A percentile compares a stretch with the other conserved stretches of the same genome.
These are phyloP conservation scores for Bos indicus DNA, from an alignment of 2,113 vertebrate genomes.

Conservation along the genomic window DNA sequence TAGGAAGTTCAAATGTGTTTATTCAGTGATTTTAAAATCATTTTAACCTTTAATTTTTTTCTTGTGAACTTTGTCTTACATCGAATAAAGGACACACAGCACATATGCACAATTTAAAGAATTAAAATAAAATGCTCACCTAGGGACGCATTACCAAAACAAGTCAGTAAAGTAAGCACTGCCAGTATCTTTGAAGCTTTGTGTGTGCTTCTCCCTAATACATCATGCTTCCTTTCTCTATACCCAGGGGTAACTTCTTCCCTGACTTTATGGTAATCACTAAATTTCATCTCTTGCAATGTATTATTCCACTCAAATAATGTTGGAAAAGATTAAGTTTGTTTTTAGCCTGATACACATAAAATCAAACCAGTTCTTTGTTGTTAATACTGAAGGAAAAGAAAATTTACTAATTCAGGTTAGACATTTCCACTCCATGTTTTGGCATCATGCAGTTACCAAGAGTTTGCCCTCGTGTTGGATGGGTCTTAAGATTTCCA, in stretches of 20 bases:
- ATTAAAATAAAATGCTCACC: not conserved
- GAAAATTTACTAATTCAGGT: not conserved
- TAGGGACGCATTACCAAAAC: not conserved
- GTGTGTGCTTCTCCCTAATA: fast-evolving
- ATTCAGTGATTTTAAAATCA: not conserved
- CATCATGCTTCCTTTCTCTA: not conserved
- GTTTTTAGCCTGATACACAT: not conserved
- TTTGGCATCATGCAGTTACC: not conserved
- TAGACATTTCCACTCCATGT: not conserved
- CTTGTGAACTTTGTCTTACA: not conserved
- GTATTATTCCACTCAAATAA: not conserved
- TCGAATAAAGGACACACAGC: not conserved
- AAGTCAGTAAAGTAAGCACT: not conserved
- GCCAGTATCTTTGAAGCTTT: no score
- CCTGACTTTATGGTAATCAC: not conserved
- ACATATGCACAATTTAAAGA: not conserved
- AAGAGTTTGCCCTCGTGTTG: not conserved
- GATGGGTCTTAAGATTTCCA: not conserved
- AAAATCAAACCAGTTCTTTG: not conserved
- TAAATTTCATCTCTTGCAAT: not conserved
- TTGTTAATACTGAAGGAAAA: not conserved
- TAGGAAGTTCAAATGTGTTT: not conserved
- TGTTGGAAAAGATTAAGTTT: not conserved
- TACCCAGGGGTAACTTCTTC: not conserved
- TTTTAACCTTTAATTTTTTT: not conserved